phyloP scores from a whole-genome alignment of 35 echinoderm and acorn worm species.

The Lytechinus variegatus region DNA sequence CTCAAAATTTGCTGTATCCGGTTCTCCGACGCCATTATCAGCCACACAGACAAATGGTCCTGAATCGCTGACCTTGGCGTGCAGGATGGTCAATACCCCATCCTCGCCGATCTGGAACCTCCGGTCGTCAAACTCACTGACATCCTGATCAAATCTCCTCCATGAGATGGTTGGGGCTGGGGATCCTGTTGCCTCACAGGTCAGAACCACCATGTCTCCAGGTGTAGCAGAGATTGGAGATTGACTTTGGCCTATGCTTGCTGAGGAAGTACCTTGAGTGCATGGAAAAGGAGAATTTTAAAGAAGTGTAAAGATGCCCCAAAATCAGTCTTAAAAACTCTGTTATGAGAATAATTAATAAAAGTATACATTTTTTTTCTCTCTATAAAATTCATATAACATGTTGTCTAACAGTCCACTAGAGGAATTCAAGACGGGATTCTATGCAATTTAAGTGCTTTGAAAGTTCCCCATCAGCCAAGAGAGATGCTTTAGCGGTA shows the following conservation, averaged over 20 bases:
- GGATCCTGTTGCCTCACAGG: slow-evolving; percentile 59
- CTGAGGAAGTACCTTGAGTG: slow-evolving; percentile 1
- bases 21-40: slow-evolving; percentile 73
- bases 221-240: slow-evolving; percentile 17
- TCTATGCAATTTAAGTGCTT: too few relatives aligned
- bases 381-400: too few relatives aligned
- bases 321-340: too few relatives aligned
- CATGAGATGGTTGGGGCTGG: slow-evolving; percentile 65
- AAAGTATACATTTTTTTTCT: too few relatives aligned
- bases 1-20: slow-evolving; percentile 44
- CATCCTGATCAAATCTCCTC: slow-evolving; percentile 42
- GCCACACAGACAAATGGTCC: slow-evolving; percentile 80
- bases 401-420: too few relatives aligned
- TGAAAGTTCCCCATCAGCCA: too few relatives aligned
- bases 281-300: neutral
- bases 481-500: too few relatives aligned
- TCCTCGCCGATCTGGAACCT: slow-evolving; percentile 45
- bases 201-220: slow-evolving; percentile 28
- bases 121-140: slow-evolving; percentile 38
- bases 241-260: neutral
- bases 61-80: slow-evolving; percentile 58
- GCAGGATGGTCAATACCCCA: slow-evolving; percentile 68
- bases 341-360: too few relatives aligned
- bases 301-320: neutral
- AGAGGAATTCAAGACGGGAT: too few relatives aligned